Evolutionary conservation across 2,888 invertebrate genomes (phyloP), one percentile per base, ranked within the genome.

Genomic region (Melanotus villosus): DNA sequence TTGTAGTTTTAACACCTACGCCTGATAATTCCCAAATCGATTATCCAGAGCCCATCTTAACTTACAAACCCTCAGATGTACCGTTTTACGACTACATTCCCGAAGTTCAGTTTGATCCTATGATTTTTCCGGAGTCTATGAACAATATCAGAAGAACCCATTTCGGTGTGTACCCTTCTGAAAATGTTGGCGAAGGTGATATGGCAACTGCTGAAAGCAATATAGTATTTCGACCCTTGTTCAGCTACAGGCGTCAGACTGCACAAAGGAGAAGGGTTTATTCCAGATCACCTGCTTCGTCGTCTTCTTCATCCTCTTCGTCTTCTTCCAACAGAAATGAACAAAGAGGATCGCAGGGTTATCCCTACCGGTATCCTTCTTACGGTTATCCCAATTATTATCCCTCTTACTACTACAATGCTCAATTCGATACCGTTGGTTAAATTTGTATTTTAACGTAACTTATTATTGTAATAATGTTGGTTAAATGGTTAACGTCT

Each of bases 181-280:
- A 26, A 16, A 6, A 41, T 16, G 18, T 18, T 38, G 14, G n/a
- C 21, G 26, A 6, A 6, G 54, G 21, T 14, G 68, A 68, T 60
- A 54, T 71, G 62, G 57, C 68, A 38, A 16, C 62, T 21, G 68
- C 68, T n/a, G 63, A 65, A 54, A 65, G 56, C 34, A 64, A 56
- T 18, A 63, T 68, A 5, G 66, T 71, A 3, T 71, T 71, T 10
- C 36, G 65, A 10, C 71, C 71, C 4, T 23, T 71, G 26, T 71
- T 71, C 19, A 16, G 56, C 1, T 70, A 70, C 18, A 54, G 65
- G 16, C 34, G 43, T n/a, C 56, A 57, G 16, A 64, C 41, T 10
- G 64, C 63, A 5, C 23, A 68, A 26, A 57, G 30, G 38, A 41
- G 65, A 41, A 54, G 54, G 19, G 12, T 58, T 14, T 62, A 56